These are phyloP conservation scores for Vireo altiloquus DNA, from an alignment of 2,113 vertebrate genomes.

Conservation along the genomic window DNA sequence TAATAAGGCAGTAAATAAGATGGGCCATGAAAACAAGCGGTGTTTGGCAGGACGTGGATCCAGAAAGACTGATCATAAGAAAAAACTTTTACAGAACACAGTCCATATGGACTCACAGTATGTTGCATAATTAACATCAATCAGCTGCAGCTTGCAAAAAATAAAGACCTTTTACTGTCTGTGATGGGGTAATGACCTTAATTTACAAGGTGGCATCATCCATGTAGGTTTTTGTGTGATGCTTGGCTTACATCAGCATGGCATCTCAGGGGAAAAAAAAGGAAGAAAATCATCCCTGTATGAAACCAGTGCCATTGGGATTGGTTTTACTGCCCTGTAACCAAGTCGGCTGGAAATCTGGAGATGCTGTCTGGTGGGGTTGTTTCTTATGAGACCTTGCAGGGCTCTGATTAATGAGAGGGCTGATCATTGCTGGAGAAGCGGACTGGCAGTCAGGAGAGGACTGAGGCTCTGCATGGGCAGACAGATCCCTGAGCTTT, in stretches of 20 bases:
- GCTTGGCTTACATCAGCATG: neutral
- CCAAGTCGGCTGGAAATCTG: neutral
- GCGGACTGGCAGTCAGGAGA: neutral
- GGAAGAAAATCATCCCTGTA: neutral
- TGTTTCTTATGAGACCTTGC: neutral
- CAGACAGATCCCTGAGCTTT: neutral
- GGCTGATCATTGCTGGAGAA: neutral
- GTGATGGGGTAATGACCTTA: neutral
- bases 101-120: neutral
- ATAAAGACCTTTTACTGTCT: neutral
- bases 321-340: neutral
- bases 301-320: neutral
- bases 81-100: neutral
- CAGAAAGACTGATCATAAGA: neutral
- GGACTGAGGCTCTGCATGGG: neutral
- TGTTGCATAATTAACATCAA: neutral
- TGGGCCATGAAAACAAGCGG: neutral
- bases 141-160: neutral
- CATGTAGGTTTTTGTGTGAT: neutral
- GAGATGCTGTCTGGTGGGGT: neutral
- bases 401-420: neutral
- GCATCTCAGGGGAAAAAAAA: neutral
- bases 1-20: conserved; percentile 29
- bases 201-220: neutral
- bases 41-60: neutral